A percentile compares a stretch with the other conserved stretches of the same genome.
These are phyloP conservation scores for Aricia artaxerxes DNA, from an alignment of 2,888 invertebrate genomes.

Conservation along the genomic window DNA sequence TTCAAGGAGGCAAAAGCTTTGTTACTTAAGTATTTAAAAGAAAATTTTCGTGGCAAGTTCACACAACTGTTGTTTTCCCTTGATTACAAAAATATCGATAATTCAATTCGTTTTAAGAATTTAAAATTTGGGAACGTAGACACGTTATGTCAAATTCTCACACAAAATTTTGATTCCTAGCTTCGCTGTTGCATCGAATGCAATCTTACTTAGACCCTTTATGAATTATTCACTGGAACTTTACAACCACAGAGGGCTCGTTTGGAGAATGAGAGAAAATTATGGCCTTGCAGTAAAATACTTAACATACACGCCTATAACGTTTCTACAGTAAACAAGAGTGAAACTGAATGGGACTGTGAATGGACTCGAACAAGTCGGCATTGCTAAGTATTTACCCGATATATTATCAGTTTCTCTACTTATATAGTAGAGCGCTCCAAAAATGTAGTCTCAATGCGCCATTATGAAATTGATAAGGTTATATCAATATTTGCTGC, in stretches of 20 bases:
- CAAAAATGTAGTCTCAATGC: background rate
- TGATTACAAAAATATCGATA: too few relatives aligned
- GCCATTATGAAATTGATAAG: conserved; percentile 12
- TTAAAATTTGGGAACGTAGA: too few relatives aligned
- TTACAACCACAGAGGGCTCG: background rate
- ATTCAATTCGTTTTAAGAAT: too few relatives aligned
- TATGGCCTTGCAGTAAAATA: conserved; percentile 12
- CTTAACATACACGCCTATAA: conserved; percentile 9
- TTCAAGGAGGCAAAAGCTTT: too few relatives aligned
- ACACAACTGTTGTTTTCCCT: too few relatives aligned
- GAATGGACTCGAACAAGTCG: conserved; percentile 5
- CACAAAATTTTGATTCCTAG: background rate
- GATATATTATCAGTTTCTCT: conserved; percentile 21
- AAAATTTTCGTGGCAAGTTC: too few relatives aligned
- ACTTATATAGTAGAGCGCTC: background rate
- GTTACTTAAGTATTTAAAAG: too few relatives aligned
- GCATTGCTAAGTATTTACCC: conserved; percentile 2
- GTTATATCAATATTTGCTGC: background rate
- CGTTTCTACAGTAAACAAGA: conserved; percentile 11
- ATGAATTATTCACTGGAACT: background rate
- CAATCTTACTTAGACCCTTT: background rate
- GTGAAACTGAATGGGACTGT: conserved; percentile 24
- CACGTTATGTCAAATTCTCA: too few relatives aligned
- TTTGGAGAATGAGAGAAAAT: background rate
- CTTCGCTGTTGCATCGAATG: background rate